Evolutionary conservation across 2,113 vertebrate species (phyloP).

Genomic region (Notarius lentiginosus): DNA sequence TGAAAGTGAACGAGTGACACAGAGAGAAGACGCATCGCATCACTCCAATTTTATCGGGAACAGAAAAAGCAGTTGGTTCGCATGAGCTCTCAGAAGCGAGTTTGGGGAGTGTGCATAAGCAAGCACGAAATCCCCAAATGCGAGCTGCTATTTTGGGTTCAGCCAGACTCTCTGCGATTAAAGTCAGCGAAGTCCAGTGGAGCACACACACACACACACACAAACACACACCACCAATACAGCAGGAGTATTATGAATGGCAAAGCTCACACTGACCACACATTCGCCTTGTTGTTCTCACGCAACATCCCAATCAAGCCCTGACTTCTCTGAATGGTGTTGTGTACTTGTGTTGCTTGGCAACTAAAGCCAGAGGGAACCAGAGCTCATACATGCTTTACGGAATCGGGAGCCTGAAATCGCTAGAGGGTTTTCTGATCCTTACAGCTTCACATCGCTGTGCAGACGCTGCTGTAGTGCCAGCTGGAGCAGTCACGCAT

Average conservation of each 20-base stretch:
- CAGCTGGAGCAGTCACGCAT: constrained; percentile 39
- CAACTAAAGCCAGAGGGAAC: constrained; percentile 23
- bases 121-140: constrained; percentile 36
- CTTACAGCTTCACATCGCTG: constrained; percentile 37
- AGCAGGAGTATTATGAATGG: constrained; percentile 8
- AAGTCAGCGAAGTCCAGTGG: constrained; percentile 27
- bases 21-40: background rate
- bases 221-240: constrained; percentile 22
- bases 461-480: constrained; percentile 7
- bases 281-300: background rate
- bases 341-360: constrained; percentile 39
- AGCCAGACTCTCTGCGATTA: constrained; percentile 43
- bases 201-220: constrained; percentile 17
- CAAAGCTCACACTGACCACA: constrained; percentile 9
- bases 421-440: constrained; percentile 31
- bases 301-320: constrained; percentile 11
- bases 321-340: background rate
- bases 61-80: constrained; percentile 46
- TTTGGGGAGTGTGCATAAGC: constrained; percentile 63
- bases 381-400: constrained; percentile 25
- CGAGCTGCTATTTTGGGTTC: constrained; percentile 50
- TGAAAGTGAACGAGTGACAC: background rate
- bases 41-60: background rate
- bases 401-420: constrained; percentile 11
- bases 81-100: constrained; percentile 60